Percentiles rank a stretch among this genome's conserved stretches.
These are phyloP conservation scores for Drosophila paulistorum DNA, from an alignment of 1,140 invertebrate genomes.

Conservation along the genomic window DNA sequence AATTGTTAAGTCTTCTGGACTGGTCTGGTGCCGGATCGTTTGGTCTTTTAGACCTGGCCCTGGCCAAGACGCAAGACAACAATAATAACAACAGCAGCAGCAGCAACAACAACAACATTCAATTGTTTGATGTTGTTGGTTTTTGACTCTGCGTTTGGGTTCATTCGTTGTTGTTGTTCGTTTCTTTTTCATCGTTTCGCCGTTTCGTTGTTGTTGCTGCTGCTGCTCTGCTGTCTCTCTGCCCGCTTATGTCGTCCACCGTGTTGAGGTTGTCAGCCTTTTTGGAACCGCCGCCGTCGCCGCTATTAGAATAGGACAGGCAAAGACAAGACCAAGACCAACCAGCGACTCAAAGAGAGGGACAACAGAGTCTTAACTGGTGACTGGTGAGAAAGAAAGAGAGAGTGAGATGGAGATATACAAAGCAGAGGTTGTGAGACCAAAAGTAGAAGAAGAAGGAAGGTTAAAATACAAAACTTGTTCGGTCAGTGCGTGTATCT, in stretches of 20 bases:
- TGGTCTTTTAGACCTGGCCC: conserved; percentile 36
- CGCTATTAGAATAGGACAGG: conserved; percentile 65
- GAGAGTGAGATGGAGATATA: not conserved
- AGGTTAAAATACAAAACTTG: conserved; percentile 61
- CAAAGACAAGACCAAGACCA: conserved; percentile 55
- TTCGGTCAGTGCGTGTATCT: conserved; percentile 73
- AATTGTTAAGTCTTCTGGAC: conserved; percentile 6
- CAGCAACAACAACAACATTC: conserved; percentile 23
- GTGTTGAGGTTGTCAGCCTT: conserved; percentile 68
- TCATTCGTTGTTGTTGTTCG: conserved; percentile 31
- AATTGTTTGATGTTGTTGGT: conserved; percentile 54
- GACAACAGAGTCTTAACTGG: not conserved
- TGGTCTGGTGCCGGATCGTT: conserved; percentile 2
- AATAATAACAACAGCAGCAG: not conserved
- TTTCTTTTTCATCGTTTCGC: conserved; percentile 38
- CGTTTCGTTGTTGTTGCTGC: conserved; percentile 31
- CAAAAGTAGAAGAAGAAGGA: conserved; percentile 22
- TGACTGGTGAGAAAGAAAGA: not conserved
- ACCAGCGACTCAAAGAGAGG: conserved; percentile 38
- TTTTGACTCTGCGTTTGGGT: conserved; percentile 37
- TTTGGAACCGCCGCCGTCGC: conserved; percentile 43
- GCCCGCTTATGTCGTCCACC: conserved; percentile 37
- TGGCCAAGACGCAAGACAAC: conserved; percentile 45
- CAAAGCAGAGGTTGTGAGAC: conserved; percentile 15
- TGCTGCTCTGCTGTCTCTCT: too few species aligned